Evolutionary conservation across 2,888 invertebrate genomes (phyloP).

Genomic region (Ennomos quercinarius): DNA sequence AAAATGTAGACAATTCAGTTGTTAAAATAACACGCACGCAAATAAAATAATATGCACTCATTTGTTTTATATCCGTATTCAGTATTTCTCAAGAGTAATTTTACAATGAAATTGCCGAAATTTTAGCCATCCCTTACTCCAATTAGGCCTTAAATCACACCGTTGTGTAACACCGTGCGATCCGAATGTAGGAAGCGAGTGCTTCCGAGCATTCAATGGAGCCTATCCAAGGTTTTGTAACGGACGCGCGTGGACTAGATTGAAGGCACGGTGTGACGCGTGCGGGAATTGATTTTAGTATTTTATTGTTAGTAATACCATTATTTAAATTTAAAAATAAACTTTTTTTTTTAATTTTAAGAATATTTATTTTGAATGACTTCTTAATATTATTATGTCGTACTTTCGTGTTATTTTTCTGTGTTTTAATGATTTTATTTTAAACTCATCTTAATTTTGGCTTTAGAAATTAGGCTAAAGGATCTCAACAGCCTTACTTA

Average conservation of each 20-base stretch:
- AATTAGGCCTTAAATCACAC: constrained; percentile 47
- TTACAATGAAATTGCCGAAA: constrained; percentile 24
- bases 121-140: constrained; percentile 19
- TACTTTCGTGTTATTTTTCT: too few species aligned
- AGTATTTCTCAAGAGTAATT: constrained; percentile 15
- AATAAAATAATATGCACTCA: constrained; percentile 6
- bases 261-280: constrained; percentile 29
- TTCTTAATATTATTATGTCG: too few species aligned
- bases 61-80: constrained; percentile 12
- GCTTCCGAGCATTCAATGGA: constrained; percentile 55
- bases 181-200: constrained; percentile 43
- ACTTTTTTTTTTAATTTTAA: too few species aligned
- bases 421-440: too few species aligned
- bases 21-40: neutral
- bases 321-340: too few species aligned
- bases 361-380: too few species aligned
- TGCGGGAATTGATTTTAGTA: neutral
- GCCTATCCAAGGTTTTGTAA: constrained; percentile 36
- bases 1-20: too few species aligned
- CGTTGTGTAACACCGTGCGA: constrained; percentile 46
- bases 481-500: too few species aligned
- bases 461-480: too few species aligned
- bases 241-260: constrained; percentile 33
- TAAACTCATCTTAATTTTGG: too few species aligned
- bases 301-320: too few species aligned